These are phyloP conservation scores for Drosophila suzukii DNA, from an alignment of 1,140 invertebrate genomes.

Conservation along the genomic window DNA sequence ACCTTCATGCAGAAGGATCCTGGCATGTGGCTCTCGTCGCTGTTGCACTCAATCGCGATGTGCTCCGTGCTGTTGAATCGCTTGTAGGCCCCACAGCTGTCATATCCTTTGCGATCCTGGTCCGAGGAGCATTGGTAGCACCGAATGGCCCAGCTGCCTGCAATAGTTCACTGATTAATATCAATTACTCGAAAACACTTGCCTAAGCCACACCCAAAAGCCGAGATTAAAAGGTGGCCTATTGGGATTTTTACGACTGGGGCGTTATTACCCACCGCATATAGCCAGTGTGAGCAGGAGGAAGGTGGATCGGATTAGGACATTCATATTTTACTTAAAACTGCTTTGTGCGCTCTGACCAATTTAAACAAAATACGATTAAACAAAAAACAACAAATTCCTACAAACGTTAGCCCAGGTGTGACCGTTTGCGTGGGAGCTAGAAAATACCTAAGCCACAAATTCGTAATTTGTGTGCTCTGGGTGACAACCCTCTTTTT, in stretches of 20 bases:
- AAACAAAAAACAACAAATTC: slow-evolving; percentile 60
- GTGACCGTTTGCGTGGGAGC: slow-evolving; percentile 17
- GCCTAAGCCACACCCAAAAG: slow-evolving; percentile 66
- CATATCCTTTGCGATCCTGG: slow-evolving; percentile 89
- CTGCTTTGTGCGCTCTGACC: slow-evolving; percentile 20
- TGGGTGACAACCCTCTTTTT: too few relatives aligned
- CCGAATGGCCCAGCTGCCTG: slow-evolving; percentile 85
- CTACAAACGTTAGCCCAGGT: slow-evolving; percentile 5
- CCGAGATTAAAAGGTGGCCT: neutral
- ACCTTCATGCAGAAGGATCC: slow-evolving; percentile 97
- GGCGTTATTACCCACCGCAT: slow-evolving; percentile 42
- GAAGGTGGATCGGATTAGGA: slow-evolving; percentile 40
- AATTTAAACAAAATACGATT: slow-evolving; percentile 35
- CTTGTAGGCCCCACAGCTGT: slow-evolving; percentile 94
- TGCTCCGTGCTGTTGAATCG: slow-evolving; percentile 92
- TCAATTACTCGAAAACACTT: slow-evolving; percentile 16
- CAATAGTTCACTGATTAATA: slow-evolving; percentile 10
- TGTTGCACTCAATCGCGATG: slow-evolving; percentile 94
- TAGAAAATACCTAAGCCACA: neutral
- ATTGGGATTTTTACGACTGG: neutral
- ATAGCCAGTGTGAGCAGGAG: slow-evolving; percentile 49
- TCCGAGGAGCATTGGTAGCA: slow-evolving; percentile 96
- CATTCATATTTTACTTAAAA: slow-evolving; percentile 32
- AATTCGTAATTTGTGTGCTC: neutral
- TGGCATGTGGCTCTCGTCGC: slow-evolving; percentile 94